Percentiles rank a stretch among this genome's conserved stretches.
phyloP scores from a whole-genome alignment of 2,797 vertebrate genomes.

The Sebastolobus altivelis region DNA sequence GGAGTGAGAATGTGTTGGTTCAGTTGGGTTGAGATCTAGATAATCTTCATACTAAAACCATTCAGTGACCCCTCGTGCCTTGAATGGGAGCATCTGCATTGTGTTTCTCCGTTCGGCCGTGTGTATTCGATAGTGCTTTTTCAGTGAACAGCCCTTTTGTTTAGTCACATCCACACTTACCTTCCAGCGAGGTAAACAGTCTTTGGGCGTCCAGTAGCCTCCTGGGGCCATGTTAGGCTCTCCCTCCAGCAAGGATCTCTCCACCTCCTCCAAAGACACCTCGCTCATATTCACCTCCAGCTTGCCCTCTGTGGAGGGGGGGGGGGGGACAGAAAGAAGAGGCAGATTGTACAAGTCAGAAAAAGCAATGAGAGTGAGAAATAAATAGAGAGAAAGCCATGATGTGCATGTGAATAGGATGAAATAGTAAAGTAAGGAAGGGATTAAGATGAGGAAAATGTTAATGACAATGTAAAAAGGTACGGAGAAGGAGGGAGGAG shows the following conservation, averaged over 20 bases:
- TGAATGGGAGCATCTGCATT: not conserved
- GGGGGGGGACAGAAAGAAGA: not conserved
- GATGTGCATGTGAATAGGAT: not conserved
- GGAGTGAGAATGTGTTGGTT: too few relatives aligned
- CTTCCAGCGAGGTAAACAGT: slow-evolving; percentile 97
- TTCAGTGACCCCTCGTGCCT: not conserved
- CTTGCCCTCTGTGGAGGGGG: slow-evolving; percentile 86
- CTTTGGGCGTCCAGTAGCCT: slow-evolving; percentile 94
- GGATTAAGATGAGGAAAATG: not conserved
- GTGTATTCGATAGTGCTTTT: not conserved
- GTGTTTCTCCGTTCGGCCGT: not conserved
- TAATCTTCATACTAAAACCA: not conserved
- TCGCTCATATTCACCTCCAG: slow-evolving; percentile 96
- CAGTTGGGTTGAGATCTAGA: not conserved
- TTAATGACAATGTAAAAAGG: not conserved
- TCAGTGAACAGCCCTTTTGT: not conserved
- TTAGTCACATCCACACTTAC: slow-evolving; percentile 72
- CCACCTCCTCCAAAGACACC: slow-evolving; percentile 90
- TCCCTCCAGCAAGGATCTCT: slow-evolving; percentile 83
- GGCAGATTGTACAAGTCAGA: not conserved
- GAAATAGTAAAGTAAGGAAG: not conserved
- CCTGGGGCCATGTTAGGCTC: slow-evolving; percentile 86
- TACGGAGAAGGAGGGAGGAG: not conserved
- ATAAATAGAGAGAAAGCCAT: not conserved
- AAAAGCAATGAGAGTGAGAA: not conserved